Evolutionary conservation across 2,113 vertebrate species (phyloP).

Genomic region (Salvelinus alpinus): DNA sequence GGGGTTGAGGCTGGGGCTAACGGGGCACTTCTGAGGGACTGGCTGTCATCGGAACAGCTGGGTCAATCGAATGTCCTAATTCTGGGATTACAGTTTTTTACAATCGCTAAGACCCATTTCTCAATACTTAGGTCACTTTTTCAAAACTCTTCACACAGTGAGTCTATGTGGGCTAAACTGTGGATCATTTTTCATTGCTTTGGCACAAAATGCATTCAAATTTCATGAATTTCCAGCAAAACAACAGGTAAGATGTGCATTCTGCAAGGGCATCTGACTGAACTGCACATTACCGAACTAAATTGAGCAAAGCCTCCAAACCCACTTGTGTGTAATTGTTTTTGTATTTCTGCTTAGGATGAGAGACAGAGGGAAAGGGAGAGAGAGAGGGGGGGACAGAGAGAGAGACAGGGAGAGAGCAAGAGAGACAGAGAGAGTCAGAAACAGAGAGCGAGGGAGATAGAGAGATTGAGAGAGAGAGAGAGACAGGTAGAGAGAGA

Average conservation of each 20-base stretch:
- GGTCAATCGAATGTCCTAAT: constrained; percentile 68
- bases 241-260: too few relatives aligned
- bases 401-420: constrained; percentile 13
- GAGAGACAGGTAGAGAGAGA: too few relatives aligned
- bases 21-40: neutral
- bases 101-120: too few relatives aligned
- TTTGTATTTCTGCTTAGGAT: too few relatives aligned
- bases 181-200: too few relatives aligned
- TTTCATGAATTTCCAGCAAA: too few relatives aligned
- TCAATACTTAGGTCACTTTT: too few relatives aligned
- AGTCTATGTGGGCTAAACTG: too few relatives aligned
- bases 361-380: constrained; percentile 6
- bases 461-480: neutral
- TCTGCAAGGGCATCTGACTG: too few relatives aligned
- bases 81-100: constrained; percentile 41
- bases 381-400: constrained; percentile 31
- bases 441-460: neutral
- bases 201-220: too few relatives aligned
- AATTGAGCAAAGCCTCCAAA: constrained; percentile 16
- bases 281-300: too few relatives aligned
- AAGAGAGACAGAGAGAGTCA: neutral
- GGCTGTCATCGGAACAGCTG: constrained; percentile 68
- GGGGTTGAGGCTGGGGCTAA: neutral
- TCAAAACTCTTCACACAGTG: too few relatives aligned
- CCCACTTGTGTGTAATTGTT: constrained; percentile 27